Evolutionary conservation across 2,797 vertebrate genomes (phyloP), one percentile per base, ranked within the genome.

Genomic region (Otus scops): DNA sequence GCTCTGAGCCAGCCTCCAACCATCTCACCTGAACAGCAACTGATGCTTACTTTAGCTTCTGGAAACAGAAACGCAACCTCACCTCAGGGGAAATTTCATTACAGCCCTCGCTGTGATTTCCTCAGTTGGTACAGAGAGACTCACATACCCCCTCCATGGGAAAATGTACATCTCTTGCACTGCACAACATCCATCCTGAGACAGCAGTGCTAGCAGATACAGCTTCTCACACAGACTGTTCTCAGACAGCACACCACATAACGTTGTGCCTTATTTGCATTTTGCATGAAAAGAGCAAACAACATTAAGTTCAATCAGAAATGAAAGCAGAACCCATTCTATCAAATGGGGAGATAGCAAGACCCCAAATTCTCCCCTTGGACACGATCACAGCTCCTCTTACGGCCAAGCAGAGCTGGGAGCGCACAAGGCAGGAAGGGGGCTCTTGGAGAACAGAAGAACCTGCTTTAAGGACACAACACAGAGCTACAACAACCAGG

Each of bases 401-500:
- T 34, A 74, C 0, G 1, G 60, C 78, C 80, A 85, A 94, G 80
- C 71, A 86, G 94, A 97, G 96, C 97, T 95, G 96, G 41, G 75
- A 85, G 71, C 0, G 84, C 81, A 60, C 77, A 94, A 92, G 95
- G 75, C 68, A 85, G 95, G 82, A 87, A 73, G 24, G 86, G 94
- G 95, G 85, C 88, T 95, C 85, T 93, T 79, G 82, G 84, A 91
- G 95, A 96, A 96, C 80, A 94, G 96, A 97, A 96, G 90, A 97
- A 96, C 94, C 95, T 95, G 95, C 95, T 97, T 96, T 96, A 95
- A 97, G 93, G 95, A 92, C 84, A 86, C 3, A 8, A 97, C 85
- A 97, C 89, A 95, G 94, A 90, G 96, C 96, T 93, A 97, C 92
- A 94, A 97, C 88, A 91, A 97, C 88, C 83, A 97, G 96, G 97